These are phyloP conservation scores for Pterocles gutturalis DNA, from an alignment of 2,113 vertebrate species.

Conservation along the genomic window DNA sequence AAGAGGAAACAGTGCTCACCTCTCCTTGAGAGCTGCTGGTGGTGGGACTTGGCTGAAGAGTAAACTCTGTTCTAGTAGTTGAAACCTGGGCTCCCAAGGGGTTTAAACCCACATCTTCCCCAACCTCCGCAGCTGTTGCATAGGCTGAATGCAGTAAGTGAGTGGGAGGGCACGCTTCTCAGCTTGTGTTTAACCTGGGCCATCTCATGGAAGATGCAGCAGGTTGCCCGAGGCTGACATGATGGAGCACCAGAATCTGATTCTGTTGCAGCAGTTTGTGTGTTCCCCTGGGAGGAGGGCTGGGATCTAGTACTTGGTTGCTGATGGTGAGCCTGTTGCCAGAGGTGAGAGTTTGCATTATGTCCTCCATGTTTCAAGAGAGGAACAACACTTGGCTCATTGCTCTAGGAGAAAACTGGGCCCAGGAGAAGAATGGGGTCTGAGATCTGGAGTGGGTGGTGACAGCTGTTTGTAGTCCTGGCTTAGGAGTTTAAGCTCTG, in stretches of 20 bases:
- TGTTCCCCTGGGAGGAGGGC: not conserved
- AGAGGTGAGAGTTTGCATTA: not conserved
- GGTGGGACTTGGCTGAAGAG: not conserved
- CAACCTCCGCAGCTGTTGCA: not conserved
- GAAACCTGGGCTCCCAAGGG: not conserved
- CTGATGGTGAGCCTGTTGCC: not conserved
- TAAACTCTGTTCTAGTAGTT: not conserved
- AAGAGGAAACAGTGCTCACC: not conserved
- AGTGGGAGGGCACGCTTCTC: rapidly evolving
- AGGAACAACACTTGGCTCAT: not conserved
- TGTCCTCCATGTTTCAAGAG: not conserved
- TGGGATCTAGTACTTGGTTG: not conserved
- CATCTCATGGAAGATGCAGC: rapidly evolving
- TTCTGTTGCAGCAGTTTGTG: not conserved
- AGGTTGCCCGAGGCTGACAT: not conserved
- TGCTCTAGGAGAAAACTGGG: not conserved
- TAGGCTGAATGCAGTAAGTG: not conserved
- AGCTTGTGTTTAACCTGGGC: not conserved
- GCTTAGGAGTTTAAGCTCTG: not conserved
- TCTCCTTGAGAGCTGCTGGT: not conserved
- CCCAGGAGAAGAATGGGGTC: not conserved
- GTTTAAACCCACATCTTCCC: not conserved
- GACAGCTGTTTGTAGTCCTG: not conserved
- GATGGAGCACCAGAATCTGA: not conserved
- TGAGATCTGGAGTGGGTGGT: not conserved